These are phyloP conservation scores for Callipepla californica DNA, from an alignment of 2,113 vertebrate genomes.

Conservation along the genomic window DNA sequence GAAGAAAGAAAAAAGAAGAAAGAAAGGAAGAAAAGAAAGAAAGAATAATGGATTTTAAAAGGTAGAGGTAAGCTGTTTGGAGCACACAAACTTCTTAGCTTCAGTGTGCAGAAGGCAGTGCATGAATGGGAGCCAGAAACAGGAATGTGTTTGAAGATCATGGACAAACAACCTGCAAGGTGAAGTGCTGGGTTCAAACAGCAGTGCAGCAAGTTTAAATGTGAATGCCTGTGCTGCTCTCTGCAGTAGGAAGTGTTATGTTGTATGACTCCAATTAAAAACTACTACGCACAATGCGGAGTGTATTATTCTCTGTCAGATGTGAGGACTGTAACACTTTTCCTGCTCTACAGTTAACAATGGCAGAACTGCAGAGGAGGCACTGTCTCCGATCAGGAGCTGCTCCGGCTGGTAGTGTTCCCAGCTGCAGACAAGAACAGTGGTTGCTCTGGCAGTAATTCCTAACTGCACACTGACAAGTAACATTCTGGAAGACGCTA, in stretches of 20 bases:
- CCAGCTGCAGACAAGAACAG: background rate
- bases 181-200: background rate
- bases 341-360: background rate
- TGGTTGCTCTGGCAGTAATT: background rate
- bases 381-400: background rate
- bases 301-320: background rate
- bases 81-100: background rate
- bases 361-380: background rate
- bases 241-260: background rate
- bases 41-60: background rate
- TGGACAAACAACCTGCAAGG: background rate
- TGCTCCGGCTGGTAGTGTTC: background rate
- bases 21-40: too few relatives aligned
- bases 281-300: background rate
- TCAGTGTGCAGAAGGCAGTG: background rate
- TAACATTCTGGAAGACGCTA: background rate
- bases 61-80: background rate
- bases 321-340: background rate
- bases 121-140: background rate
- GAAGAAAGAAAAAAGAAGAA: too few relatives aligned
- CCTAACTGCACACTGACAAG: background rate
- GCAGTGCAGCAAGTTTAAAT: background rate
- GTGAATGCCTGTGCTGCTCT: background rate
- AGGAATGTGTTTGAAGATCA: background rate
- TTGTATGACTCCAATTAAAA: accelerated